phyloP scores from a whole-genome alignment of 2,888 invertebrate genomes.

The Oscheius onirici region DNA sequence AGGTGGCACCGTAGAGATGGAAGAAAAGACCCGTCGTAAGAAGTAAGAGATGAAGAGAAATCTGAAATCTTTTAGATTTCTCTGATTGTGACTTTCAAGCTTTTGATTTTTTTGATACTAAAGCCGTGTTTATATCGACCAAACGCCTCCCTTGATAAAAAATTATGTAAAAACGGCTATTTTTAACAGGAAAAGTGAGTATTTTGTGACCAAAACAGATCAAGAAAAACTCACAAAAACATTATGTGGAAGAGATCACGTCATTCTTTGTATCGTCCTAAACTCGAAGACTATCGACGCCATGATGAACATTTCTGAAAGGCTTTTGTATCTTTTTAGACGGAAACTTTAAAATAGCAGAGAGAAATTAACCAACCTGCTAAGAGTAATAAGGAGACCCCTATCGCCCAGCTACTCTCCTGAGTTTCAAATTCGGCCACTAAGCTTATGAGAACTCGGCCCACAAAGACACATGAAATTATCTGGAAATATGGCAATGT shows the following conservation, averaged over 20 bases:
- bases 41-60: no score
- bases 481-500: constrained; percentile 33
- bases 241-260: constrained; percentile 7
- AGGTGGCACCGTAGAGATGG: no score
- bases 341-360: neutral
- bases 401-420: constrained; percentile 51
- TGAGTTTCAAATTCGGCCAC: constrained; percentile 39
- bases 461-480: constrained; percentile 33
- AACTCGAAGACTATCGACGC: constrained; percentile 47
- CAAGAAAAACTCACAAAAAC: no score
- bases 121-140: no score
- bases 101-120: no score
- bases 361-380: constrained; percentile 32
- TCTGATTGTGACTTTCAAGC: no score
- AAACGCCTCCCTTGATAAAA: no score
- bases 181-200: no score
- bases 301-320: constrained; percentile 47
- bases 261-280: constrained; percentile 45
- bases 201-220: no score
- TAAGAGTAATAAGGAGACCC: constrained; percentile 35
- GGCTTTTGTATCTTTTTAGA: neutral
- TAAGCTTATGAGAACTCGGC: constrained; percentile 28
- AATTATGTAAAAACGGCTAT: no score
- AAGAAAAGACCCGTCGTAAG: no score
- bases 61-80: no score